Base-by-base conservation (phyloP, 2,113 vertebrate genomes). In the Ornithorhynchus anatinus region DNA sequence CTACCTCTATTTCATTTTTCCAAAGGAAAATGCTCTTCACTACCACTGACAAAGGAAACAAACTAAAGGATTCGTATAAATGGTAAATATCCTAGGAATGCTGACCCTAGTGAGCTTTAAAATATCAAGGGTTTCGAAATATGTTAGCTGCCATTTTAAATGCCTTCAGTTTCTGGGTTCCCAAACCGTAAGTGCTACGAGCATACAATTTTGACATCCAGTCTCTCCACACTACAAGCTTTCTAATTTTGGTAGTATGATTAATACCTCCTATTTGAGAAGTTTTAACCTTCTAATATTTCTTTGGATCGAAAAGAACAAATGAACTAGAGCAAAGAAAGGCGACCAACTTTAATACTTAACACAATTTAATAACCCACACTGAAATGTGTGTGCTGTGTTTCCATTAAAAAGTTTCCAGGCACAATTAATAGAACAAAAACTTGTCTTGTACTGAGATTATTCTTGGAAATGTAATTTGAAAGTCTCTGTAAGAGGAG, bases 391-490 rank as follows among this genome's bases (percentile, higher is more conserved):
- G 71, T 79, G 59, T 74, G 79, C 75, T 88, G 31, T 61, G 77
- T 78, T 84, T 69, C 72, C 73, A 86, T 83, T 89, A 44, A 78
- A 88, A 88, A 85, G 70, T 86, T 91, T 90, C 84, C 85, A 91
- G 68, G 31, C 79, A 88, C 73, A 86, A 87, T 86, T 90, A 89
- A 89, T 61, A 86, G 79, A 91, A 90, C 73, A 90, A 90, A 92
- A 87, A 59, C 65, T 70, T 25, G n/a, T 86, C 77, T 76, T 84
- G 79, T 86, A 88, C 82, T 80, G 69, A 81, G 61, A 87, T 88
- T 91, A 86, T 91, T 91, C 82, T 84, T 87, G 85, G 85, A 92
- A 90, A 84, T 82, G 62, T 42, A 80, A 84, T 89, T 90, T 90
- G 78, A 81, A 91, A 66, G 58, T 71, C 73, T 82, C 44, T 70